Percentiles rank a stretch among this genome's conserved stretches.
Evolutionary conservation across 2,888 invertebrate genomes (phyloP).

Genomic region (Acrobasis repandana): DNA sequence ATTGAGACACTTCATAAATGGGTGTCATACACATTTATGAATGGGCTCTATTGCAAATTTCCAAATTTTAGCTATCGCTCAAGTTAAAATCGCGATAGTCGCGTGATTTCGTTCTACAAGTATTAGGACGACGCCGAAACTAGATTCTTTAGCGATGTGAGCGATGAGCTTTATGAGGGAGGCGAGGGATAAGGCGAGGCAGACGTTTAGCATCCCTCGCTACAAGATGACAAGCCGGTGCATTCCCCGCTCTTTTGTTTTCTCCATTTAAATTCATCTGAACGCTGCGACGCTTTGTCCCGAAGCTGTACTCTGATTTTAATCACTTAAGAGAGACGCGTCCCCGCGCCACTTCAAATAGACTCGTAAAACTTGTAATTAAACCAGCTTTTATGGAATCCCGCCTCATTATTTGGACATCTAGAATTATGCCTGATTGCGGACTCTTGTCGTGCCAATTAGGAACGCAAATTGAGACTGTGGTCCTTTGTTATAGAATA

Average conservation of each 20-base stretch:
- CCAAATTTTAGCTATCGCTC: too few relatives aligned
- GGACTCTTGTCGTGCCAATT: slow-evolving; percentile 52
- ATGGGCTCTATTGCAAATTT: too few relatives aligned
- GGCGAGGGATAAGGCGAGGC: slow-evolving; percentile 9
- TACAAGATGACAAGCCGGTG: slow-evolving; percentile 53
- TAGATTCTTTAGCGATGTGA: neutral
- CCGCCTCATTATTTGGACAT: slow-evolving; percentile 54
- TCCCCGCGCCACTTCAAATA: slow-evolving; percentile 50
- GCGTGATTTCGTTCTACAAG: neutral
- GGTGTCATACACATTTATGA: too few relatives aligned
- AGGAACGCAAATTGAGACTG: slow-evolving; percentile 53
- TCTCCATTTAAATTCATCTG: slow-evolving; percentile 75
- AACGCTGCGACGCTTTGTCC: slow-evolving; percentile 67
- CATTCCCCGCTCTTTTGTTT: slow-evolving; percentile 54
- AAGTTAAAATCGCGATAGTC: too few relatives aligned
- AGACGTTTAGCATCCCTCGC: slow-evolving; percentile 39
- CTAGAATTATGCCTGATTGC: slow-evolving; percentile 50
- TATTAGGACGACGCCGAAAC: too few relatives aligned
- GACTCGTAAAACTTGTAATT: slow-evolving; percentile 56
- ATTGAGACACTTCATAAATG: too few relatives aligned
- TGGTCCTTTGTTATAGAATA: too few relatives aligned
- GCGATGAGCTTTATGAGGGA: neutral
- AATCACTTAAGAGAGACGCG: slow-evolving; percentile 74
- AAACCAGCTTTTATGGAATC: slow-evolving; percentile 50
- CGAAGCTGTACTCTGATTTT: slow-evolving; percentile 63